Conservation (phyloP, 2,888 invertebrate species). For the Parthenolecanium corni region DNA sequence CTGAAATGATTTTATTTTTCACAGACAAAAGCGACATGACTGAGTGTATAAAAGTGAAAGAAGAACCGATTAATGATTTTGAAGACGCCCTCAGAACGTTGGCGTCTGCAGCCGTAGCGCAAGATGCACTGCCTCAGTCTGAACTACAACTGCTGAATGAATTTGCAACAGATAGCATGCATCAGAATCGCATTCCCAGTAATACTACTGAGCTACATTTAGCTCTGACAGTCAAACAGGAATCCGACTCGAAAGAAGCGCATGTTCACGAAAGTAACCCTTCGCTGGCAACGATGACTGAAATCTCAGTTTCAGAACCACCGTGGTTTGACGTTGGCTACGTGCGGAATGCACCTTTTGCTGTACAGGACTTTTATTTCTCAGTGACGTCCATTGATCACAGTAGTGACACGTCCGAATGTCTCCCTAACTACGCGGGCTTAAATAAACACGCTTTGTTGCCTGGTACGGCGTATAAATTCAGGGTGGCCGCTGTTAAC, state of each 20-base stretch:
- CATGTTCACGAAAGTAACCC: conserved; percentile 30
- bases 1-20: too few species aligned
- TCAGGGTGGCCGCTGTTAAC: conserved; percentile 56
- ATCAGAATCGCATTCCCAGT: too few species aligned
- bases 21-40: too few species aligned
- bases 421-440: conserved; percentile 41
- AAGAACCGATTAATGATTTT: background rate
- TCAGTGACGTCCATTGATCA: conserved; percentile 34
- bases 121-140: conserved; percentile 6
- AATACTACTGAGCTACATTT: too few species aligned
- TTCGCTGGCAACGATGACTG: background rate
- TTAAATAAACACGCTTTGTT: conserved; percentile 42
- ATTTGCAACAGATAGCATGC: too few species aligned
- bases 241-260: conserved; percentile 36
- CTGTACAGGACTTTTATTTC: conserved; percentile 33
- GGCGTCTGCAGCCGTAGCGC: conserved; percentile 40
- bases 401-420: conserved; percentile 39
- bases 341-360: conserved; percentile 64
- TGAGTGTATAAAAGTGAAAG: too few species aligned
- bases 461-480: conserved; percentile 54
- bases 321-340: conserved; percentile 89
- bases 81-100: conserved; percentile 41
- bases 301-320: conserved; percentile 21
- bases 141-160: background rate
- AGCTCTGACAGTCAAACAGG: too few species aligned